Conservation (phyloP, 1,140 invertebrate genomes). For the Panulirus ornatus region DNA sequence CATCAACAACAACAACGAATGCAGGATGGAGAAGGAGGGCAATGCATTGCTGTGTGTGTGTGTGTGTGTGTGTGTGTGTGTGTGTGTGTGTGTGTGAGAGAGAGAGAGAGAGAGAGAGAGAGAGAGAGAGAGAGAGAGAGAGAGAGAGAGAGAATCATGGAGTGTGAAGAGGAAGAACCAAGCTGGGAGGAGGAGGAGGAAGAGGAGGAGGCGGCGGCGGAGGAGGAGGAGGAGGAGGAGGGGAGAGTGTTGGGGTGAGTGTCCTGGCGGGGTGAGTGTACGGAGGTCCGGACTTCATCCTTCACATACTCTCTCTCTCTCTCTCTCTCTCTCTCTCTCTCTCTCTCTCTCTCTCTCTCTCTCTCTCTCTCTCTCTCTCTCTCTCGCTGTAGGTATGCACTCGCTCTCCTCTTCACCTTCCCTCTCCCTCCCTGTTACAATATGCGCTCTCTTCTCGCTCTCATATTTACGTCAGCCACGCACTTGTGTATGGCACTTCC, state of each 20-base stretch:
- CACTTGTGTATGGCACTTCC: too few relatives aligned
- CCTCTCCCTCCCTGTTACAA: background rate
- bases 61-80: constrained; percentile 24
- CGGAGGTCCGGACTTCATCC: background rate
- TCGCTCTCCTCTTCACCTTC: background rate
- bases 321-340: constrained; percentile 27
- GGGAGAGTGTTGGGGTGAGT: too few relatives aligned
- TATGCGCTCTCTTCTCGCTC: background rate
- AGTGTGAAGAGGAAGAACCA: too few relatives aligned
- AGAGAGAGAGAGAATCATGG: too few relatives aligned
- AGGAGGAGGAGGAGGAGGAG: too few relatives aligned
- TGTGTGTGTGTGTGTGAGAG: background rate
- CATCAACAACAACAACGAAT: too few relatives aligned
- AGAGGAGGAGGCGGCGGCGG: too few relatives aligned
- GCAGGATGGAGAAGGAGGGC: too few relatives aligned
- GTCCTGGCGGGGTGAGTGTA: too few relatives aligned
- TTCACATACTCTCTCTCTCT: constrained; percentile 22
- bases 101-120: background rate
- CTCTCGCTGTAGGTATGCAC: background rate
- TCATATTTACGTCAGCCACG: too few relatives aligned
- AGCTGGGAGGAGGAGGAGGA: too few relatives aligned
- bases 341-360: constrained; percentile 12
- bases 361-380: constrained; percentile 3
- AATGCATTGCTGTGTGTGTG: constrained; percentile 20
- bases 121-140: background rate